Percentiles rank a stretch among this genome's conserved stretches.
These are phyloP conservation scores for Potamilus streckersoni DNA, from an alignment of 1,140 invertebrate species.

Conservation along the genomic window DNA sequence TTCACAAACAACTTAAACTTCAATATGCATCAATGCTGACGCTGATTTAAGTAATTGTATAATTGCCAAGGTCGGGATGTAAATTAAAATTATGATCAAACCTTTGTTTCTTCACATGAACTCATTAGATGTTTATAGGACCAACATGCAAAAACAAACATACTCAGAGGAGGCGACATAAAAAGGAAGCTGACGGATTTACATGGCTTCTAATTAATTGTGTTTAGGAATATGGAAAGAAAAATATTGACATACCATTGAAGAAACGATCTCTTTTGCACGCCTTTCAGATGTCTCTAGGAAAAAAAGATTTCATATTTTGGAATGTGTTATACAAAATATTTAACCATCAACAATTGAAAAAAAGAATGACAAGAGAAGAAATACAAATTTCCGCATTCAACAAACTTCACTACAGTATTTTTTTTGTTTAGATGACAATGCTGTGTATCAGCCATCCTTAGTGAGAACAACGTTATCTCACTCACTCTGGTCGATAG, in stretches of 20 bases:
- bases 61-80: no score
- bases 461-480: conserved; percentile 3
- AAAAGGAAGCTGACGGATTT: no score
- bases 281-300: conserved; percentile 41
- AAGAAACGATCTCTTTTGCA: conserved; percentile 35
- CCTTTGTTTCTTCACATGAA: no score
- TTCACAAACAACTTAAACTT: background rate
- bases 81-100: no score
- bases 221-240: background rate
- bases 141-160: no score
- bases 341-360: background rate
- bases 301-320: background rate
- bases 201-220: background rate
- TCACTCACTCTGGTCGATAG: background rate
- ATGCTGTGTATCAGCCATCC: background rate
- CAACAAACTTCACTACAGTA: background rate
- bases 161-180: no score
- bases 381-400: background rate
- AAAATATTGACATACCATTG: conserved; percentile 34
- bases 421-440: background rate
- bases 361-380: background rate
- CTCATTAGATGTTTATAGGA: no score
- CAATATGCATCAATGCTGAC: no score
- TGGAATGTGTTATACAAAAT: no score
- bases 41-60: no score